A percentile compares a stretch with the other conserved stretches of the same genome.
Conservation (phyloP, 2,797 vertebrate species). For the Pantherophis vulpinus region DNA sequence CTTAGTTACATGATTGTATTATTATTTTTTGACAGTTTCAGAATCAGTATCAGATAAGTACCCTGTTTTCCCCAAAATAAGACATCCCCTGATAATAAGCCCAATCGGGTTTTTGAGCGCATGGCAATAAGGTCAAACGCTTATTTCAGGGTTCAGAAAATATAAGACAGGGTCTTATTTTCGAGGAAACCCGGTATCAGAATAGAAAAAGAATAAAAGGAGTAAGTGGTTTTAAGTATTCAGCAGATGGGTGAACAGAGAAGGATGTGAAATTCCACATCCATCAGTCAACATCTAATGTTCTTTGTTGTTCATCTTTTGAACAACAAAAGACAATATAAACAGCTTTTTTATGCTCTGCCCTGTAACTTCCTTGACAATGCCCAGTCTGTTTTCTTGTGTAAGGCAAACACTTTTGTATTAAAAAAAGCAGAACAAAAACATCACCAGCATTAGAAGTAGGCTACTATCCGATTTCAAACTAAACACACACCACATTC, state of each 20-base stretch:
- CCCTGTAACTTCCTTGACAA: conserved; percentile 20
- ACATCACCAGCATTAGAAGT: background rate
- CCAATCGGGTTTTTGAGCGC: too few species aligned
- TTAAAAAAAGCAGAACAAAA: conserved; percentile 22
- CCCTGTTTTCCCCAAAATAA: too few species aligned
- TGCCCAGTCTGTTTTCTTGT: background rate
- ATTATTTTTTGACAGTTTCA: background rate
- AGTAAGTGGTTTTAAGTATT: background rate
- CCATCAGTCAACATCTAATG: conserved; percentile 62
- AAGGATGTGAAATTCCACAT: conserved; percentile 34
- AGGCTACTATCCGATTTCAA: conserved; percentile 7
- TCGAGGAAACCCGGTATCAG: too few species aligned
- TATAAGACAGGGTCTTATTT: too few species aligned
- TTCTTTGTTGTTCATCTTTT: conserved; percentile 71
- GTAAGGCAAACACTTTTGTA: conserved; percentile 14
- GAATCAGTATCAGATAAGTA: background rate
- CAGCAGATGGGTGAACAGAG: background rate
- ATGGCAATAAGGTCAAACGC: too few species aligned
- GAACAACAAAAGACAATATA: conserved; percentile 21
- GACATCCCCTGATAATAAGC: too few species aligned
- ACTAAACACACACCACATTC: background rate
- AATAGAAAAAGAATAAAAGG: background rate
- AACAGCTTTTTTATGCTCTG: conserved; percentile 11
- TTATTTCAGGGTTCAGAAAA: too few species aligned
- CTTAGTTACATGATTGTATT: background rate